phyloP scores from a whole-genome alignment of 2,113 vertebrate genomes.

The Amphiprion percula region DNA sequence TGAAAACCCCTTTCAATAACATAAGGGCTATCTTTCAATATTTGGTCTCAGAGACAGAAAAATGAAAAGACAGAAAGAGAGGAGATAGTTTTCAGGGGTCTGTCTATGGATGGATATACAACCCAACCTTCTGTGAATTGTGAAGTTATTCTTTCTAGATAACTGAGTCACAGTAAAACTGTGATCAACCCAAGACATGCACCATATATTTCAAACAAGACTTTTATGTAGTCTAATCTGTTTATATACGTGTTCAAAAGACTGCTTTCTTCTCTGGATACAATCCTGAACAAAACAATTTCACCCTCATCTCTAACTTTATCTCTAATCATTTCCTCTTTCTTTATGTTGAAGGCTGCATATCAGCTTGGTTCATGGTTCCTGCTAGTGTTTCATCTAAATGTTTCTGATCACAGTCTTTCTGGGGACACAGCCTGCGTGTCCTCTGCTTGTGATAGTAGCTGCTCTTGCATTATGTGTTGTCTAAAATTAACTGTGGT shows the following conservation, averaged over 20 bases:
- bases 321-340: no score
- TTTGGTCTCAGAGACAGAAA: slow-evolving; percentile 53
- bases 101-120: slow-evolving; percentile 2
- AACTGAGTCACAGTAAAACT: background rate
- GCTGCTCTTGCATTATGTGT: no score
- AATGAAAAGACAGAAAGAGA: slow-evolving; percentile 34
- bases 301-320: no score
- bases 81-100: slow-evolving; percentile 2
- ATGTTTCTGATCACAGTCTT: no score
- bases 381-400: no score
- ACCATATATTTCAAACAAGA: background rate
- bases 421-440: no score
- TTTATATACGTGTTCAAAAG: no score
- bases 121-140: background rate
- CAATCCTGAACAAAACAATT: no score
- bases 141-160: slow-evolving; percentile 9
- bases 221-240: background rate
- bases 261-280: no score
- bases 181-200: background rate
- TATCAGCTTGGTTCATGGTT: no score
- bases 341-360: background rate
- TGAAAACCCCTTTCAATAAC: slow-evolving; percentile 50
- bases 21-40: slow-evolving; percentile 57
- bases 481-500: no score
- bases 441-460: no score